These are phyloP conservation scores for Zoanthus gigantus DNA, from an alignment of 92 coral and sea anemone species.

Conservation along the genomic window DNA sequence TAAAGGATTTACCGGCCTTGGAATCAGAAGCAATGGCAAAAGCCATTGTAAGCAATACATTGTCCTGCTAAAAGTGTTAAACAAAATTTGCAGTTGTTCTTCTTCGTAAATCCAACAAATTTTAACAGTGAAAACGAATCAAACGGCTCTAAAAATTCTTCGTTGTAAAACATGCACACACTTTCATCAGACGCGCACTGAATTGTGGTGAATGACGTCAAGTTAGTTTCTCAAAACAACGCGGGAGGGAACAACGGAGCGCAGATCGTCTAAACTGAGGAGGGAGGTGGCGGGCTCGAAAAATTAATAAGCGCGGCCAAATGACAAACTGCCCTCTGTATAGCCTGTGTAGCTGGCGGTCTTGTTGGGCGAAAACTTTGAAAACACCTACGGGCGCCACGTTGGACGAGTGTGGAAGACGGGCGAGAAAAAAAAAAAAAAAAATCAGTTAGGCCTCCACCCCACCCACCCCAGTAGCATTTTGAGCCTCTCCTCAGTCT, in stretches of 20 bases:
- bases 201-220: constrained; percentile 48
- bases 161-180: neutral
- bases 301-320: too few species aligned
- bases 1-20: constrained; percentile 95
- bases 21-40: constrained; percentile 92
- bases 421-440: too few species aligned
- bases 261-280: too few species aligned
- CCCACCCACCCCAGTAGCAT: too few species aligned
- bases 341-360: too few species aligned
- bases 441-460: too few species aligned
- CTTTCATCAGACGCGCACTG: constrained; percentile 29
- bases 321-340: too few species aligned
- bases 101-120: constrained; percentile 1
- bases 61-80: constrained; percentile 36
- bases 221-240: neutral
- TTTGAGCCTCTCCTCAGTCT: too few species aligned
- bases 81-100: neutral
- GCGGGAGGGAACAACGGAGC: neutral
- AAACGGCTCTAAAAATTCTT: neutral
- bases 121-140: neutral
- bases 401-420: too few species aligned
- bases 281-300: too few species aligned
- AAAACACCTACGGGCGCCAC: too few species aligned
- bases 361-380: too few species aligned
- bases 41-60: constrained; percentile 99